Evolutionary conservation across 2,888 invertebrate genomes (phyloP).

Genomic region (Diarsia dahlii): DNA sequence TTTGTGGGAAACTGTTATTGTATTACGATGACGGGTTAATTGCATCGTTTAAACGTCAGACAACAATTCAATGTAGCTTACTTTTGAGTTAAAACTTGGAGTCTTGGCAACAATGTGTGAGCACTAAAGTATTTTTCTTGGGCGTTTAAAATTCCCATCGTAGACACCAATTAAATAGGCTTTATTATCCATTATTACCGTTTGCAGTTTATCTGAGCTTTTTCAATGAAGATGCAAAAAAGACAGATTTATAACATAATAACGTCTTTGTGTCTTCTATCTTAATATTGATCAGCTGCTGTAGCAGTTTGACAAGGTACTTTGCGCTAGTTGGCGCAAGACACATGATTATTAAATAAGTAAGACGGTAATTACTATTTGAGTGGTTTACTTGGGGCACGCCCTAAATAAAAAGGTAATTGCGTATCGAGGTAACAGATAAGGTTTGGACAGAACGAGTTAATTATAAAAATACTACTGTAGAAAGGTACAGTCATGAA

Average conservation of each 20-base stretch:
- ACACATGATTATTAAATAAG: constrained; percentile 54
- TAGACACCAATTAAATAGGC: constrained; percentile 51
- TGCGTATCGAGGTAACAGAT: constrained; percentile 51
- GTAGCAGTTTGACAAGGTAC: constrained; percentile 45
- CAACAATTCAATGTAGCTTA: constrained; percentile 37
- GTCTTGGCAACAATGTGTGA: constrained; percentile 53
- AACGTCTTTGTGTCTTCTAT: constrained; percentile 34
- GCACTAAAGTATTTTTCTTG: constrained; percentile 35
- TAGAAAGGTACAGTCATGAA: constrained; percentile 13
- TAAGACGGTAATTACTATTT: constrained; percentile 52
- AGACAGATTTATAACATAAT: constrained; percentile 41
- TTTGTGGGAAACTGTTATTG: constrained; percentile 55
- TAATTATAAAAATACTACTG: constrained; percentile 51
- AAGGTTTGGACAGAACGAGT: constrained; percentile 47
- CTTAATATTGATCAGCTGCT: constrained; percentile 56
- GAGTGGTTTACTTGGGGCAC: constrained; percentile 46
- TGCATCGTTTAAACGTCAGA: constrained; percentile 47
- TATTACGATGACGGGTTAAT: constrained; percentile 49
- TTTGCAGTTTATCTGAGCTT: constrained; percentile 28
- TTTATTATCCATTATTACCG: constrained; percentile 45
- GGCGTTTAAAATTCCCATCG: constrained; percentile 49
- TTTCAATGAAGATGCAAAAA: constrained; percentile 42
- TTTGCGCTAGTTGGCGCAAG: constrained; percentile 39
- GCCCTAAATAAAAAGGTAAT: constrained; percentile 63
- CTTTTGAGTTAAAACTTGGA: constrained; percentile 37